Evolutionary conservation across 2,797 vertebrate genomes (phyloP).

Genomic region (Typhlichthys eigenmanni): DNA sequence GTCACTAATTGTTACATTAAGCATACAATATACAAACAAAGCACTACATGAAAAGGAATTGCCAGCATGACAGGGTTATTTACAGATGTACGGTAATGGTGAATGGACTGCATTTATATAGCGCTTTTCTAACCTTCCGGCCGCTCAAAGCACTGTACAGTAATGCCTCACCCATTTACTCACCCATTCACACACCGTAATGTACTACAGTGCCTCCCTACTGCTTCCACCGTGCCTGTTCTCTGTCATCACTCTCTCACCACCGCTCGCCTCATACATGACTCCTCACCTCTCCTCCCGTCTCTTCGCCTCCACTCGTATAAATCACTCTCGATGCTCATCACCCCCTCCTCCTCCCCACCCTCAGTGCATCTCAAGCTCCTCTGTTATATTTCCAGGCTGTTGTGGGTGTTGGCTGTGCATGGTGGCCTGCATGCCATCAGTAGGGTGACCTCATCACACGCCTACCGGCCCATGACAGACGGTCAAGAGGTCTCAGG

Average conservation of each 20-base stretch:
- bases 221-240: constrained; percentile 40
- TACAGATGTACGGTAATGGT: constrained; percentile 12
- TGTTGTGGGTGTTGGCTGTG: constrained; percentile 9
- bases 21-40: too few relatives aligned
- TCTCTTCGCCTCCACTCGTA: not conserved
- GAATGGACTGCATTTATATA: too few relatives aligned
- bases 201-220: constrained; percentile 21
- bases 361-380: constrained; percentile 3
- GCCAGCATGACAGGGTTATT: constrained; percentile 32
- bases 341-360: constrained; percentile 1
- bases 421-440: constrained; percentile 34
- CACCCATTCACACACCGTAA: constrained; percentile 10
- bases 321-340: constrained; percentile 9
- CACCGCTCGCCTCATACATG: constrained; percentile 22
- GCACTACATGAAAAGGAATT: not conserved
- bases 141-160: too few relatives aligned
- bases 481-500: constrained; percentile 34
- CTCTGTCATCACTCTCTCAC: constrained; percentile 31
- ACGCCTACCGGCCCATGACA: constrained; percentile 16
- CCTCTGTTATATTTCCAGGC: constrained; percentile 34
- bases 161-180: too few relatives aligned
- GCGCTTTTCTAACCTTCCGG: too few relatives aligned
- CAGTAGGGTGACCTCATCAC: constrained; percentile 38
- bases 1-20: too few relatives aligned
- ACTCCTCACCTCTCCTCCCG: constrained; percentile 15